A percentile compares a stretch with the other conserved stretches of the same genome.
Conservation (phyloP, 2,113 vertebrate species). For the Malurus cyaneus region DNA sequence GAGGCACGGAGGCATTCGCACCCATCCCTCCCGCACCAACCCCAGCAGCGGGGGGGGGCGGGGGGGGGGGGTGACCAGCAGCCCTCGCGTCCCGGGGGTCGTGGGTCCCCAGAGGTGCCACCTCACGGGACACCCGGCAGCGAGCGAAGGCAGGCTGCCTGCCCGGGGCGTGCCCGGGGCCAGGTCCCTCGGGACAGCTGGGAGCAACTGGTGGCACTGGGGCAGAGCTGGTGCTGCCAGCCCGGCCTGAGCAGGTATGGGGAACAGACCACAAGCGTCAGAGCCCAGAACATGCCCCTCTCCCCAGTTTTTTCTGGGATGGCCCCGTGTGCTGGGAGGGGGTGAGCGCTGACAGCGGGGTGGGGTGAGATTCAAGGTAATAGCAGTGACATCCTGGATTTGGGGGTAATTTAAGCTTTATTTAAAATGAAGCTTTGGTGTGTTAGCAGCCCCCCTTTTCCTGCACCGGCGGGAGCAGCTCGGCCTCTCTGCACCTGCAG, state of each 20-base stretch:
- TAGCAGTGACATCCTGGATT: background rate
- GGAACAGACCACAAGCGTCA: background rate
- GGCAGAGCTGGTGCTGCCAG: background rate
- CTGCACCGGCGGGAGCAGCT: accelerated
- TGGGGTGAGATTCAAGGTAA: background rate
- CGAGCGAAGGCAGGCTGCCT: background rate
- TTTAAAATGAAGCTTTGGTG: background rate
- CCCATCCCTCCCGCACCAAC: background rate
- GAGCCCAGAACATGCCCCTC: accelerated
- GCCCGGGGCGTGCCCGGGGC: background rate
- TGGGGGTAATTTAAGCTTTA: background rate
- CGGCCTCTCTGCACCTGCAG: background rate
- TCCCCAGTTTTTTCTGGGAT: background rate
- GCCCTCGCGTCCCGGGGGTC: background rate
- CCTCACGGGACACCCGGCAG: accelerated
- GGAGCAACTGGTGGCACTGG: background rate
- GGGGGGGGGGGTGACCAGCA: accelerated
- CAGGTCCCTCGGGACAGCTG: background rate
- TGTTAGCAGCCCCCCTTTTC: background rate
- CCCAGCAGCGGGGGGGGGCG: accelerated
- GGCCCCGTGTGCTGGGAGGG: accelerated
- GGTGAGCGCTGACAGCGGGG: accelerated
- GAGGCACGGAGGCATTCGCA: background rate
- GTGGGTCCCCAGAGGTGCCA: background rate
- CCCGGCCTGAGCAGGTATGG: accelerated